Evolutionary conservation across 2,797 vertebrate genomes (phyloP).

Genomic region (Aselliscus stoliczkanus): DNA sequence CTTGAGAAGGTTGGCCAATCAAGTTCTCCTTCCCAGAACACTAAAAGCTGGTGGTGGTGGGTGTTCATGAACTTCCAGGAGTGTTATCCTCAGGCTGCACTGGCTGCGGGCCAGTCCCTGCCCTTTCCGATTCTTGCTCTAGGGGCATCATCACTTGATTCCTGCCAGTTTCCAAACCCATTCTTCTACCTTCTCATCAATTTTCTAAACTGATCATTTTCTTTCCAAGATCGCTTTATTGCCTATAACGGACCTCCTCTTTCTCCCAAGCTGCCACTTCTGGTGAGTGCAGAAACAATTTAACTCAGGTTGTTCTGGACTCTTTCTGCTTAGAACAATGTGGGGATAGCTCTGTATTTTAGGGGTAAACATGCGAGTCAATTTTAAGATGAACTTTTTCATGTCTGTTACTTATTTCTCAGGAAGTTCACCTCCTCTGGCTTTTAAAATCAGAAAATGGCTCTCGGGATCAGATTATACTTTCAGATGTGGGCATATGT

Average conservation of each 20-base stretch:
- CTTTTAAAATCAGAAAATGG: not conserved
- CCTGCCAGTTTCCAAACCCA: not conserved
- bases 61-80: not conserved
- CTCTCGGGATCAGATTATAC: not conserved
- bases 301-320: not conserved
- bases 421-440: too few relatives aligned
- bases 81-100: not conserved
- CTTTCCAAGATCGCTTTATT: not conserved
- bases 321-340: not conserved
- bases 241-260: not conserved
- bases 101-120: not conserved
- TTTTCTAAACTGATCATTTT: not conserved
- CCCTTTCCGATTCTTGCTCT: not conserved
- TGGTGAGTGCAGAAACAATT: not conserved
- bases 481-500: not conserved
- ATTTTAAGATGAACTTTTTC: not conserved
- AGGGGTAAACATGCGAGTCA: not conserved
- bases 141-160: not conserved
- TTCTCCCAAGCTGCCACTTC: not conserved
- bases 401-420: not conserved
- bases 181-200: not conserved
- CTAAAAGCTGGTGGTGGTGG: not conserved
- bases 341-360: not conserved
- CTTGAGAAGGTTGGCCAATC: not conserved
- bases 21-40: not conserved